Conservation (phyloP, 2,797 vertebrate species). For the Trematomus bernacchii region DNA sequence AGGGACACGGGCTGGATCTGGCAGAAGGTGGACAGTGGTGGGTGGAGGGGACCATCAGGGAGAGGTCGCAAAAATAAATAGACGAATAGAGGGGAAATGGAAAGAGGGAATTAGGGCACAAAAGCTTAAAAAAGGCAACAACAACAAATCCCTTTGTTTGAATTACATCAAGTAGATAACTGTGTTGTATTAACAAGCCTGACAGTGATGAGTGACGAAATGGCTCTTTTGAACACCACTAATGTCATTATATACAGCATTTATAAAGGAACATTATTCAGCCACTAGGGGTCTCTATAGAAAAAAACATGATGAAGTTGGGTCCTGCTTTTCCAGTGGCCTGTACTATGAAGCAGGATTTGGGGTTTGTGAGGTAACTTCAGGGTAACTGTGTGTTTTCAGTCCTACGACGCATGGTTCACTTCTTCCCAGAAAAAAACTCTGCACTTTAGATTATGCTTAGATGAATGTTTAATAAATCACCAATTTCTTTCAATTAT, state of each 20-base stretch:
- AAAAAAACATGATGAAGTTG: too few relatives aligned
- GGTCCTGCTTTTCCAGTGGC: too few relatives aligned
- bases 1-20: slow-evolving; percentile 45
- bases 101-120: slow-evolving; percentile 41
- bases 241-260: neutral
- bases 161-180: neutral
- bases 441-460: too few relatives aligned
- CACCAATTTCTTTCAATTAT: too few relatives aligned
- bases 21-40: slow-evolving; percentile 49
- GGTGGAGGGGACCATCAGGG: slow-evolving; percentile 24
- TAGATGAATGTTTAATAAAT: too few relatives aligned
- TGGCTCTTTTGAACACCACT: neutral
- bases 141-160: slow-evolving; percentile 15
- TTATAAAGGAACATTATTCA: neutral
- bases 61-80: slow-evolving; percentile 25
- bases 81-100: slow-evolving; percentile 31
- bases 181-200: neutral
- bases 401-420: too few relatives aligned
- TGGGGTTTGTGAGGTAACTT: too few relatives aligned
- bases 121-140: neutral
- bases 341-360: too few relatives aligned
- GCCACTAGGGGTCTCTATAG: too few relatives aligned
- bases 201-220: neutral
- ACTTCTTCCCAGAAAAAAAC: too few relatives aligned
- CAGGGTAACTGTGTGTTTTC: too few relatives aligned